Percentiles rank a stretch among this genome's conserved stretches.
Evolutionary conservation across 2,113 vertebrate species (phyloP).

Genomic region (Prolemur simus): DNA sequence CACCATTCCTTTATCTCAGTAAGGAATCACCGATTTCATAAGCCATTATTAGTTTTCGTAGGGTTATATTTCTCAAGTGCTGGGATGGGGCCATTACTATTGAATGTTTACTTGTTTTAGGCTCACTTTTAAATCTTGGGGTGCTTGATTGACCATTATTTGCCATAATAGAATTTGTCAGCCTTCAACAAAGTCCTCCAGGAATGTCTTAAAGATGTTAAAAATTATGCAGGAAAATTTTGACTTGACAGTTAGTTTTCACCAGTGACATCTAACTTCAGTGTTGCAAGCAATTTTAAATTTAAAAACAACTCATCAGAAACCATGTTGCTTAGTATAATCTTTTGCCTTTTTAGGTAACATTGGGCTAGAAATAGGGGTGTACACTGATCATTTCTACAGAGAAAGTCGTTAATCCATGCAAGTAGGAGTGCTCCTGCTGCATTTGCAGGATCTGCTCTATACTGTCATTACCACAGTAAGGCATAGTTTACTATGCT

Average conservation of each 20-base stretch:
- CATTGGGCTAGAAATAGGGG: not conserved
- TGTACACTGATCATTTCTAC: not conserved
- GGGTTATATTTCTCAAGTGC: not conserved
- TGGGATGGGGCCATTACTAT: not conserved
- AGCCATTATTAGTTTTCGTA: not conserved
- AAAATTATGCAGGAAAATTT: not conserved
- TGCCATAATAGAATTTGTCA: not conserved
- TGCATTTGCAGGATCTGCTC: not conserved
- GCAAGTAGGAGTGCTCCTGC: not conserved
- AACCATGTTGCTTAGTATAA: not conserved
- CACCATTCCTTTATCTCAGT: not conserved
- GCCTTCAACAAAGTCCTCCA: not conserved
- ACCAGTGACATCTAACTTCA: not conserved
- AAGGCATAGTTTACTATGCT: not conserved
- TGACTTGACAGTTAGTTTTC: not conserved
- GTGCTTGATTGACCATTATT: not conserved
- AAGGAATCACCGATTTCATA: not conserved
- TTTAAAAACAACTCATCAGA: not conserved
- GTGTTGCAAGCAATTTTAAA: not conserved
- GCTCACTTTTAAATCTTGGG: not conserved
- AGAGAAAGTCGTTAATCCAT: not conserved
- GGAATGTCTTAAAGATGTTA: not conserved
- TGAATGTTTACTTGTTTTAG: not conserved
- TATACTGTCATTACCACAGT: fast-evolving
- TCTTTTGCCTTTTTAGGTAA: not conserved